These are phyloP conservation scores for Ondatra zibethicus DNA, from an alignment of 2,113 vertebrate genomes.

Conservation along the genomic window DNA sequence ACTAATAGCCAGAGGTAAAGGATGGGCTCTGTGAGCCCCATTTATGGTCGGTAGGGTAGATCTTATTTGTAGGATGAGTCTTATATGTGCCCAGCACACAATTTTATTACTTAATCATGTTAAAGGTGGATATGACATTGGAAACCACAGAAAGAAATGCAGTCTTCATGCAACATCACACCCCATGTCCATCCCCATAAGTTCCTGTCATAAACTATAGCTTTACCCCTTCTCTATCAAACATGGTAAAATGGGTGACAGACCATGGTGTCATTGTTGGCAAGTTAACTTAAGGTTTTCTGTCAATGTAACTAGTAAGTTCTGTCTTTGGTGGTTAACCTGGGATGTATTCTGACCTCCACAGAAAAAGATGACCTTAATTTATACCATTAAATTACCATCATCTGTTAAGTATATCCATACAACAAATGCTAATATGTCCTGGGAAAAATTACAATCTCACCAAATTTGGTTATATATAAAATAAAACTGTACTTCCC, in stretches of 20 bases:
- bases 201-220: background rate
- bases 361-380: background rate
- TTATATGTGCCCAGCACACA: background rate
- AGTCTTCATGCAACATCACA: background rate
- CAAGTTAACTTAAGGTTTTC: constrained; percentile 19
- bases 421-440: background rate
- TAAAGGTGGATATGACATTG: background rate
- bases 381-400: background rate
- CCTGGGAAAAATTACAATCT: constrained; percentile 4
- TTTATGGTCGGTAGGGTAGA: background rate
- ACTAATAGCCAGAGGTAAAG: background rate
- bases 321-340: background rate
- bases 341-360: background rate
- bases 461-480: background rate
- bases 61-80: background rate
- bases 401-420: background rate
- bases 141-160: background rate
- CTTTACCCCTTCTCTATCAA: constrained; percentile 37
- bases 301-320: background rate
- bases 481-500: background rate
- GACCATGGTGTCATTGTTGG: background rate
- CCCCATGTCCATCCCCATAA: background rate
- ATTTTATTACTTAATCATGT: background rate
- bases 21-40: background rate
- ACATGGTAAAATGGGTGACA: background rate